Base-by-base conservation (phyloP, 1,140 invertebrate genomes). In the Lepidurus arcticus region DNA sequence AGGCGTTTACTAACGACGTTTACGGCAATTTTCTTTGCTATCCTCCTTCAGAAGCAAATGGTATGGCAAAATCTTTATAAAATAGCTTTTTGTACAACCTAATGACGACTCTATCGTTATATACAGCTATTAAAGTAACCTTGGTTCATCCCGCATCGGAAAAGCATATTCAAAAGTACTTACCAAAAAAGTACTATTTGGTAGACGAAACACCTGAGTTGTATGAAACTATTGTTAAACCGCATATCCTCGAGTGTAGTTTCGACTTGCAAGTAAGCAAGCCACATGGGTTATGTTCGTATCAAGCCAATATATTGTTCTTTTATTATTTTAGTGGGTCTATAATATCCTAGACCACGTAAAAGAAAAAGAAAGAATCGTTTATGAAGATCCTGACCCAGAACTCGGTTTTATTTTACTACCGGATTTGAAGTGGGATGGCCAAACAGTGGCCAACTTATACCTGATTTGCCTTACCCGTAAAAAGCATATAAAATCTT, bases 371-470 rank as follows among this genome's bases (percentile, higher is more conserved):
- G 96, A 98, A 42, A 89, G 92, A 81, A 92, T 99, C 74, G 87
- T 98, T 7, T 86, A 87, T 75, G 92, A 98, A 84, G 94, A 98
- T 85, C 81, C 86, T 10, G 91, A 96, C 86, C 86, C 90, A 44
- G 87, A 91, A 73, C 90, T 84, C 76, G 97, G 97, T 0, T 99
- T 98, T 86, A 87, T 98, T 34, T 84, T 98, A 4, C 79, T 97
- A 2, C 94, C 95, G 1, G 97, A 98, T 86, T 87, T 98, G 74
- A 98, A 98, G 85, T 98, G 97, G 96, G 92, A 97, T 85, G 91
- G 92, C 34, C 86, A 90, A 74, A 89, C 90, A 73, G 83, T 89
- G 6, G 90, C 93, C 79, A 91, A 91, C 42, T 85, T 98, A 0
- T 95, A 98, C 83, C 84, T 97, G 7, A 86, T 96, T 75, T 96